Base-by-base conservation (phyloP, 1,140 invertebrate species). In the Dolichoris vasculosae region DNA sequence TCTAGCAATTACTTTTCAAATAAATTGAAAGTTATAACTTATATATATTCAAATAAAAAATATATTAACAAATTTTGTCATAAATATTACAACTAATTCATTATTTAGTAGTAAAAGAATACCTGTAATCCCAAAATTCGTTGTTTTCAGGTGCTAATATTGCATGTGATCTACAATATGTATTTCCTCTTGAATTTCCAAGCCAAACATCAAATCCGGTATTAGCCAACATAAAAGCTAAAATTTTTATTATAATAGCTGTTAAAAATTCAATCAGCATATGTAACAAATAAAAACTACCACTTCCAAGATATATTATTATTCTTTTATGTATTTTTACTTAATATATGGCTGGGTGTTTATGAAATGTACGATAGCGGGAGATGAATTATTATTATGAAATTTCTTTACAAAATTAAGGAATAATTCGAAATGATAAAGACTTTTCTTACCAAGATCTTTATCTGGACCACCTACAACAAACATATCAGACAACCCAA, bases 141-240 rank as follows among this genome's bases (percentile, higher is more conserved):
- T 89, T 55, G 71, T 92, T 87, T 1, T 90, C 86, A 7, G 93
- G 88, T 46, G 90, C 91, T 0, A 94, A 85, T 13, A 46, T 86
- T 8, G 87, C 81, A 88, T 94, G 94, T 38, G 89, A 88, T 76
- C 88, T 88, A 13, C 93, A 94, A 84, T 95, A 95, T 4, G 91
- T 91, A 86, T 94, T 95, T 9, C 94, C 94, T 6, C 95, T 89
- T 20, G 92, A 91, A 90, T 96, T 96, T 0, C 94, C 94, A 84
- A 95, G 87, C 95, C 95, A 96, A 30, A 97, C 95, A 91, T 97
- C 96, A 86, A 95, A 96, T 4, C 96, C 96, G 2, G 94, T 94
- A 88, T 97, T 96, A 11, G 96, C 94, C 71, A 97, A 90, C 20
- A 95, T 90, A 85, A 93, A 94, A 1, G 89, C 92, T 88, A 51